phyloP scores from a whole-genome alignment of 2,888 invertebrate species.

The Prosopocoilus inquinatus region DNA sequence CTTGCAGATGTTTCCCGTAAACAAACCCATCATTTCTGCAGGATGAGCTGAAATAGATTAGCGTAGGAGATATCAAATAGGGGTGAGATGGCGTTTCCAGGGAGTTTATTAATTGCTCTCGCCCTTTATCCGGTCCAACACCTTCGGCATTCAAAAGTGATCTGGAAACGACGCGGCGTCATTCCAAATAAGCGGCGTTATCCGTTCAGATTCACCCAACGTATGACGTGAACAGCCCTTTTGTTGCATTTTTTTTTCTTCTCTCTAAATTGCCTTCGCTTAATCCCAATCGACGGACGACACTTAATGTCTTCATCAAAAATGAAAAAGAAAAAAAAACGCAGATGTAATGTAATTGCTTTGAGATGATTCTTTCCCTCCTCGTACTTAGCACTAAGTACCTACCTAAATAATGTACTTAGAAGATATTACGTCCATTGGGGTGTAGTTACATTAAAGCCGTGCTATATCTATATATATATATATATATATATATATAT shows the following conservation, averaged over 20 bases:
- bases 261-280: too few species aligned
- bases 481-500: too few species aligned
- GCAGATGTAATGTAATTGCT: too few species aligned
- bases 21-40: too few species aligned
- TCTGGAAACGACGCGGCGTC: conserved; percentile 48
- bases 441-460: neutral
- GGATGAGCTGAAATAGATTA: neutral
- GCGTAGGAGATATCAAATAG: neutral
- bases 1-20: too few species aligned
- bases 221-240: conserved; percentile 23
- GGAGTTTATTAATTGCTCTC: conserved; percentile 49
- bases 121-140: conserved; percentile 48
- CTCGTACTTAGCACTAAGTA: too few species aligned
- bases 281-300: too few species aligned
- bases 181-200: conserved; percentile 35
- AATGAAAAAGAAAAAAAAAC: too few species aligned
- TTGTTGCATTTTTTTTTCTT: conserved; percentile 18
- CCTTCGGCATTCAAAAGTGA: conserved; percentile 49
- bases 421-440: too few species aligned
- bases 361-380: too few species aligned
- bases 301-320: too few species aligned
- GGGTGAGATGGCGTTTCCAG: conserved; percentile 16
- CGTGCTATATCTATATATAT: neutral
- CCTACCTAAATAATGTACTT: too few species aligned
- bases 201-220: conserved; percentile 11